Base-by-base conservation (phyloP, 2,113 vertebrate species). In the Lamprologus ornatipinnis region DNA sequence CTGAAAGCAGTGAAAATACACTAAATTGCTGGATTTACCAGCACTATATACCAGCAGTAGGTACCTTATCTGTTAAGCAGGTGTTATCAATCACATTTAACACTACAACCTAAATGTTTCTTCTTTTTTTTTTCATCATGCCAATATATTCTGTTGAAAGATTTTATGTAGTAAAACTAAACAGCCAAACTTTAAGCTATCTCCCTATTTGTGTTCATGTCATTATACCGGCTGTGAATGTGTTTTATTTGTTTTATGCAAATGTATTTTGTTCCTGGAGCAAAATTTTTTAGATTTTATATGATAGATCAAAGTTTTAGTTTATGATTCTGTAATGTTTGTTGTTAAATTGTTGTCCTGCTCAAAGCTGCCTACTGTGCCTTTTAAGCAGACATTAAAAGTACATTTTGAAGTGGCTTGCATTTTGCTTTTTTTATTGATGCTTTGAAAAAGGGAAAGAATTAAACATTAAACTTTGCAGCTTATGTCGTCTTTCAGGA, bases 381-480 rank as follows among this genome's bases (percentile, higher is more conserved):
- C 92, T 94, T 94, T 85, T 58, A 37, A 90, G 85, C 60, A 51
- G 55, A 83, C 47, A 89, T 60, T 91, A 54, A 93, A 89, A 68
- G 17, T 23, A 19, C n/a, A 63, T 82, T 90, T 81, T 81, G 42
- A 90, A 85, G 33, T 65, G 31, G 78, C 26, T 51, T 80, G 10
- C 6, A 9, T 9, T 75, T 84, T 31, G 3, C 6, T 33, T 21
- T 21, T 42, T 31, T 17, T 35, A 42, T 17, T 73, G n/a, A 5
- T 83, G 54, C 33, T 19, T 37, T 54, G 3, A 15, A 35, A 40
- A 82, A 86, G 80, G 14, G 49, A 40, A 42, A 17, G 40, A 51
- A 63, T 75, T 75, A 83, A 26, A 49, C 6, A 31, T 4, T 47
- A 31, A 78, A 3, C 14, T 47, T 73, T 47, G 40, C 37, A 73